Base-by-base conservation (phyloP, 2,113 vertebrate species). In the Pimephales promelas region DNA sequence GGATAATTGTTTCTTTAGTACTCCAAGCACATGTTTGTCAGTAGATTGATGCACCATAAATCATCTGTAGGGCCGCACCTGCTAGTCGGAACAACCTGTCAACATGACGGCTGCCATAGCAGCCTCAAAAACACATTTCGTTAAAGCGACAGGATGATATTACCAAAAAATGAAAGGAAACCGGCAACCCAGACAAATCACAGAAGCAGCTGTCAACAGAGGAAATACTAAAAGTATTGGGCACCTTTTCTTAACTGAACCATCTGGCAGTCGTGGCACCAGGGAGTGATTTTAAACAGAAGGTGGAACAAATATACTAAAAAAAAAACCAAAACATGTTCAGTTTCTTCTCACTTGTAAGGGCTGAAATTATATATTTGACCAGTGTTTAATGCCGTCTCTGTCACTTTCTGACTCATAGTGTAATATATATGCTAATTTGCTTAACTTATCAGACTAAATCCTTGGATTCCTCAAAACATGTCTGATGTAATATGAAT, bases 361-460 rank as follows among this genome's bases (percentile, higher is more conserved):
- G 0, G 70, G 47, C 64, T 73, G 40, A 76, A 86, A 76, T 79
- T 59, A 83, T 81, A 45, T n/a, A 83, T 83, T 22, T 79, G 36
- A 62, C 66, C 73, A 57, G 56, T 6, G 31, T 52, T 75, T 59
- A 77, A 62, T 20, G 49, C n/a, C 54, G 31, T 59, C 36, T 74
- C 59, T 72, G 68, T 68, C 70, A 49, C 45, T 75, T 84, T 77
- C 79, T 84, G 36, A 84, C 40, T 86, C 70, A 64, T 79, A 18
- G 70, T 76, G 76, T 83, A 83, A 84, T 88, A 85, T 86, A 77
- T 86, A 85, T 85, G 85, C 43, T 77, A 86, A 84, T 86, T 83
- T 57, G 61, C 40, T 73, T 82, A 80, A 79, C 70, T 26, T n/a
- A 28, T 84, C 45, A 79, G 59, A 10, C 57, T 71, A 24, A 68